Evolutionary conservation across 2,888 invertebrate species (phyloP).

Genomic region (Apomyelois bistriatella): DNA sequence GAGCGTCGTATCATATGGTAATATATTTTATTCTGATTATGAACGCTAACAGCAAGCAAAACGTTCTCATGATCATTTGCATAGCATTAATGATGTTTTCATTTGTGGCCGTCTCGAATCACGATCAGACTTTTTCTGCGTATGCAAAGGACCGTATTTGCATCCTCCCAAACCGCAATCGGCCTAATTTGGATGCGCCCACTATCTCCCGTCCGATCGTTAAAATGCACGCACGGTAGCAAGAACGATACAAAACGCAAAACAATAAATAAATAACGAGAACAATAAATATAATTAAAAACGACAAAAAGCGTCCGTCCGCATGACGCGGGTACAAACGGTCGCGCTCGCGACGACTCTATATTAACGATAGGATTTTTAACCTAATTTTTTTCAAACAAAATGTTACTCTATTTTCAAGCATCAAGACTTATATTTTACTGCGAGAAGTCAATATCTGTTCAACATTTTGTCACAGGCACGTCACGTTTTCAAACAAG

Average conservation of each 20-base stretch:
- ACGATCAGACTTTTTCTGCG: slow-evolving; percentile 46
- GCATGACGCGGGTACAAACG: slow-evolving; percentile 67
- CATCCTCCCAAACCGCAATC: slow-evolving; percentile 56
- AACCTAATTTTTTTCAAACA: slow-evolving; percentile 28
- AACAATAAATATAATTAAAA: slow-evolving; percentile 79
- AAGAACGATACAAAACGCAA: slow-evolving; percentile 61
- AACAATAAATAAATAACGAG: slow-evolving; percentile 76
- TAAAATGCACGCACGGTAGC: slow-evolving; percentile 74
- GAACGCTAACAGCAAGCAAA: slow-evolving; percentile 19
- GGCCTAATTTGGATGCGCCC: slow-evolving; percentile 71
- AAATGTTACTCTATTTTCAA: slow-evolving; percentile 35
- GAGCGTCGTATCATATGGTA: slow-evolving; percentile 8
- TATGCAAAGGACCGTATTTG: slow-evolving; percentile 70
- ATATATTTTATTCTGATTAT: slow-evolving; percentile 10
- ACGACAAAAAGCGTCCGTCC: slow-evolving; percentile 74
- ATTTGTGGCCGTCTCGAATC: slow-evolving; percentile 47
- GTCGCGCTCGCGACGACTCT: slow-evolving; percentile 66
- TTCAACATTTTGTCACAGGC: slow-evolving; percentile 70
- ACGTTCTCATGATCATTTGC: slow-evolving; percentile 54
- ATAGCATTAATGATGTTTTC: slow-evolving; percentile 67
- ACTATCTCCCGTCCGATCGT: slow-evolving; percentile 65
- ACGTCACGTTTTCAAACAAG: slow-evolving; percentile 59
- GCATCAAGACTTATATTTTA: slow-evolving; percentile 39
- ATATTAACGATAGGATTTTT: slow-evolving; percentile 53
- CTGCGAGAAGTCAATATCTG: slow-evolving; percentile 34